phyloP scores from a whole-genome alignment of 2,888 invertebrate genomes.

The Oscheius sp. region DNA sequence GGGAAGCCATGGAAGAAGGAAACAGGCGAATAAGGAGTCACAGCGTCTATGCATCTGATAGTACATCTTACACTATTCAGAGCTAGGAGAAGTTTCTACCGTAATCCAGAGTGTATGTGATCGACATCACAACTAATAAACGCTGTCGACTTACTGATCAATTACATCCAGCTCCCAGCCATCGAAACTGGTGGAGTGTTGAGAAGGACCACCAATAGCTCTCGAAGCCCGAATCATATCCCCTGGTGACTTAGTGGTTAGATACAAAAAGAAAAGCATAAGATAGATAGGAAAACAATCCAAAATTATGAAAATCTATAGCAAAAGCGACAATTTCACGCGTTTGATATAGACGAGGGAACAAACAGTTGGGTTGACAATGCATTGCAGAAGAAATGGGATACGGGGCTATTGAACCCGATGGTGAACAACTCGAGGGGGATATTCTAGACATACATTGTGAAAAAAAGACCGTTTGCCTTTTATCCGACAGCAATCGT shows the following conservation, averaged over 20 bases:
- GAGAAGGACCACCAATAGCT: slow-evolving; percentile 5
- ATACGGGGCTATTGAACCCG: slow-evolving; percentile 24
- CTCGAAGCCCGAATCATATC: slow-evolving; percentile 23
- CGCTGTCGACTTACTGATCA: slow-evolving; percentile 18
- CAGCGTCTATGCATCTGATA: slow-evolving; percentile 16
- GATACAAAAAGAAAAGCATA: not conserved
- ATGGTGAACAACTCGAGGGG: slow-evolving; percentile 27
- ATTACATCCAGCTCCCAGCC: slow-evolving; percentile 23
- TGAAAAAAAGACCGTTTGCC: slow-evolving; percentile 12
- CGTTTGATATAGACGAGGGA: not conserved
- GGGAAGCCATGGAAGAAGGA: not conserved
- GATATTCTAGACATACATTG: slow-evolving; percentile 27
- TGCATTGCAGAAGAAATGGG: slow-evolving; percentile 23
- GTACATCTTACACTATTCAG: not conserved
- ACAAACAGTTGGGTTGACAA: slow-evolving; percentile 5
- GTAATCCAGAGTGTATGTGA: not conserved
- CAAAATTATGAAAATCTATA: not conserved
- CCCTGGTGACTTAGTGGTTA: slow-evolving; percentile 2
- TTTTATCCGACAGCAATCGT: not conserved
- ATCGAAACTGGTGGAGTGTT: slow-evolving; percentile 20
- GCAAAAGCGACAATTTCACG: not conserved
- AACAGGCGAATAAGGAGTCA: not conserved
- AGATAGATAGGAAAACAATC: not conserved
- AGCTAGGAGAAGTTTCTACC: not conserved
- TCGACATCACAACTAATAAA: slow-evolving; percentile 4